phyloP scores from a whole-genome alignment of 2,113 vertebrate genomes.

The Sceloporus tristichus region DNA sequence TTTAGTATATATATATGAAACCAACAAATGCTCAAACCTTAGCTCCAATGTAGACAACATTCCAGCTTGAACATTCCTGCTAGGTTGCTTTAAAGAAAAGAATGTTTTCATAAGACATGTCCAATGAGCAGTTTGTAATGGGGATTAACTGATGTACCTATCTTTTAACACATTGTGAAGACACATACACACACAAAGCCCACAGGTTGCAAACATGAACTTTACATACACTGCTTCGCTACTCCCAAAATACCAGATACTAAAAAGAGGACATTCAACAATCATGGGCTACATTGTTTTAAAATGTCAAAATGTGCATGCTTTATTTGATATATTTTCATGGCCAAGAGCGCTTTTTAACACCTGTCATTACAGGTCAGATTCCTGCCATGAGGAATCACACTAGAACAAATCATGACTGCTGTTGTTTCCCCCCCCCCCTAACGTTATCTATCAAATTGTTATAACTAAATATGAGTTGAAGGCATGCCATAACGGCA shows the following conservation, averaged over 20 bases:
- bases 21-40: not conserved
- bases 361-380: conserved; percentile 63
- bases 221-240: conserved; percentile 11
- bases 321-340: conserved; percentile 47
- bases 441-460: conserved; percentile 60
- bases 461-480: conserved; percentile 69
- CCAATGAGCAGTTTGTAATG: not conserved
- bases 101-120: conserved; percentile 1
- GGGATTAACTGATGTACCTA: not conserved
- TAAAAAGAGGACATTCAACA: conserved; percentile 17
- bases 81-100: not conserved
- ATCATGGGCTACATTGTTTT: conserved; percentile 33
- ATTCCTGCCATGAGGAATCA: conserved; percentile 62
- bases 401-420: conserved; percentile 56
- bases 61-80: not conserved
- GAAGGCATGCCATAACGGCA: conserved; percentile 70
- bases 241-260: conserved; percentile 16
- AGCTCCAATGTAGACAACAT: not conserved
- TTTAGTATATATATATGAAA: not conserved
- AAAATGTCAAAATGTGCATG: conserved; percentile 47
- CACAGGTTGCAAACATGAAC: conserved; percentile 13
- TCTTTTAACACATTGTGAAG: not conserved
- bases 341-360: conserved; percentile 64
- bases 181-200: conserved; percentile 11
- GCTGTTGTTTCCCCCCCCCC: conserved; percentile 28